These are phyloP conservation scores for Strongylocentrotus purpuratus DNA, from an alignment of 35 echinoderm and acorn worm species.

Conservation along the genomic window DNA sequence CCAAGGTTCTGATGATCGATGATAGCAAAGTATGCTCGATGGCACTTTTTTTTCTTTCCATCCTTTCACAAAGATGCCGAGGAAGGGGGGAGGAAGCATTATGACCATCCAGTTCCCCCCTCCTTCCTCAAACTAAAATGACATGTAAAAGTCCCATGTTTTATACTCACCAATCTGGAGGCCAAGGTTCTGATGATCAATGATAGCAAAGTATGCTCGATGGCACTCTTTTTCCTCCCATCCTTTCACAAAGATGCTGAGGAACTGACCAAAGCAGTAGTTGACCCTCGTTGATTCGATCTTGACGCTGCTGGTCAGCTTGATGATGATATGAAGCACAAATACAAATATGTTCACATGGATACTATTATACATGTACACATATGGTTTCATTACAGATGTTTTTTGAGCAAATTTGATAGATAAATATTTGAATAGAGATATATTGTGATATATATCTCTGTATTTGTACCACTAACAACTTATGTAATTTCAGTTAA, in stretches of 20 bases:
- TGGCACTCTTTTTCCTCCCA: conserved; percentile 89
- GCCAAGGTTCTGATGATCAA: conserved; percentile 61
- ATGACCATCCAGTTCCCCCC: too few species aligned
- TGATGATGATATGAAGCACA: not conserved
- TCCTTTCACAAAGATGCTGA: conserved; percentile 72
- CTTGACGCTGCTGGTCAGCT: conserved; percentile 47
- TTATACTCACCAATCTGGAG: conserved; percentile 62
- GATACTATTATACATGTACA: not conserved
- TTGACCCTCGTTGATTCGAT: conserved; percentile 54
- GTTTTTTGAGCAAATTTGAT: too few species aligned
- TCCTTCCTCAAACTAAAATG: too few species aligned
- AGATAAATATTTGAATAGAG: too few species aligned
- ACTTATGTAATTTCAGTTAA: too few species aligned
- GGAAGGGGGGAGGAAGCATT: not conserved
- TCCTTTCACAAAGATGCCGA: conserved; percentile 72
- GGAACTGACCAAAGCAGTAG: conserved; percentile 76
- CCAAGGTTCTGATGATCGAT: conserved; percentile 62
- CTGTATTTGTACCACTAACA: too few species aligned
- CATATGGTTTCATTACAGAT: not conserved
- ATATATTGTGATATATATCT: too few species aligned
- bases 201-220: conserved; percentile 75
- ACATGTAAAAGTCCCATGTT: not conserved
- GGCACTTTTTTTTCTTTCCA: conserved; percentile 87
- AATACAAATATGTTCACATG: not conserved
- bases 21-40: conserved; percentile 72